A percentile compares a stretch with the other conserved stretches of the same genome.
Evolutionary conservation across 23 tunicate species (phyloP).

Genomic region (Trididemnum clinides): DNA sequence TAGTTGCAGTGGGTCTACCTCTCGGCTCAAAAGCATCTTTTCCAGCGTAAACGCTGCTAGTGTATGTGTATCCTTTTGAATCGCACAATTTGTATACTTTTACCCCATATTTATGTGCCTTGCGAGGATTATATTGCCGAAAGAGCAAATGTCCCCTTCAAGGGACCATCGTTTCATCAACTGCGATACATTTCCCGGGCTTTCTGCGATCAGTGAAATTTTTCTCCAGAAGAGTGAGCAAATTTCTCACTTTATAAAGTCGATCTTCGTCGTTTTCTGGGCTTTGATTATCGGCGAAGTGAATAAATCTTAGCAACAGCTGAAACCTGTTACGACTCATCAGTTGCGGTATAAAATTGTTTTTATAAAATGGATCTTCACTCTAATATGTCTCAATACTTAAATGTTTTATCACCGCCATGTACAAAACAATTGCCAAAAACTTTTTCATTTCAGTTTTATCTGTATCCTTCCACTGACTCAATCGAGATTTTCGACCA

Average conservation of each 20-base stretch:
- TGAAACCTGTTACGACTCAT: conserved; percentile 9
- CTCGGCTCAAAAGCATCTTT: neutral
- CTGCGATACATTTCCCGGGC: neutral
- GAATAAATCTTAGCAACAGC: neutral
- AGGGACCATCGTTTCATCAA: conserved; percentile 18
- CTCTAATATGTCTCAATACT: neutral
- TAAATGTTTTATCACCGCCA: conserved; percentile 6
- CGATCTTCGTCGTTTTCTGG: neutral
- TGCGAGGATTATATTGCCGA: neutral
- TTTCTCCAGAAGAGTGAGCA: neutral
- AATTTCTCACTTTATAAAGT: neutral
- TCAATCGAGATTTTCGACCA: neutral
- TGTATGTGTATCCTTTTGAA: neutral
- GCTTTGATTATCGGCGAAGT: conserved; percentile 1
- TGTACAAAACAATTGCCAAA: conserved; percentile 9
- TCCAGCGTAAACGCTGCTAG: conserved; percentile 4
- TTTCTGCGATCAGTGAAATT: neutral
- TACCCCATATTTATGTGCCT: conserved; percentile 16
- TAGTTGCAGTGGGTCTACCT: conserved; percentile 6
- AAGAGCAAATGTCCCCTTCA: conserved; percentile 24
- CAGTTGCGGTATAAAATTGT: conserved; percentile 5
- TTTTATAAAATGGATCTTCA: conserved; percentile 11
- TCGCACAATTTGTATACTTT: conserved; percentile 10
- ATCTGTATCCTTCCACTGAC: conserved; percentile 5
- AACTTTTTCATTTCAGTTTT: neutral